phyloP scores from a whole-genome alignment of 2,113 vertebrate species.

The Stigmatopora nigra region DNA sequence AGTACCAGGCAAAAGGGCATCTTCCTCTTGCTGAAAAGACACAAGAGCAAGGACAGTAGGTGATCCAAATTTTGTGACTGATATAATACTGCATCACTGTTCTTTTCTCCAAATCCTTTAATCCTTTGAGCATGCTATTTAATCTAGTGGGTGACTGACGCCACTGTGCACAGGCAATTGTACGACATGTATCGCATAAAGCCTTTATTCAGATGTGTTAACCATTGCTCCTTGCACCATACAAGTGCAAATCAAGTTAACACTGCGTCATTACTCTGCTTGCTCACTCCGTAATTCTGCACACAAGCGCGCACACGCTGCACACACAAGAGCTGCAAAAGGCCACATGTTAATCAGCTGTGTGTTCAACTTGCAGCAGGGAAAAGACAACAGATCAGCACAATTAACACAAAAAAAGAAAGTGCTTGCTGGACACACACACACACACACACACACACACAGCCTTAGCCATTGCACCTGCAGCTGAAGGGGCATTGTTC shows the following conservation, averaged over 20 bases:
- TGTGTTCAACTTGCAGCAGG: slow-evolving; percentile 64
- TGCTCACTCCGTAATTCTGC: slow-evolving; percentile 35
- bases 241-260: slow-evolving; percentile 74
- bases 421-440: slow-evolving; percentile 43
- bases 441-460: slow-evolving; percentile 28
- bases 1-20: neutral
- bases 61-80: slow-evolving; percentile 35
- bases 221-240: slow-evolving; percentile 58
- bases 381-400: slow-evolving; percentile 70
- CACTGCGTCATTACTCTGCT: slow-evolving; percentile 55
- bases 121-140: slow-evolving; percentile 52
- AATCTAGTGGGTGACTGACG: slow-evolving; percentile 58
- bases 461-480: slow-evolving; percentile 71
- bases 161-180: slow-evolving; percentile 54
- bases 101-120: slow-evolving; percentile 52
- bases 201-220: slow-evolving; percentile 65
- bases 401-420: slow-evolving; percentile 77
- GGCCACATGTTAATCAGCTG: slow-evolving; percentile 72
- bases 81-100: slow-evolving; percentile 31
- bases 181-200: slow-evolving; percentile 51
- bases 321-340: slow-evolving; percentile 50
- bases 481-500: slow-evolving; percentile 72
- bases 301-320: slow-evolving; percentile 20
- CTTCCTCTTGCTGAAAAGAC: neutral
- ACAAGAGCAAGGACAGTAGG: slow-evolving; percentile 33